A percentile compares a stretch with the other conserved stretches of the same genome.
phyloP scores from a whole-genome alignment of 2,113 vertebrate genomes.

The Ahaetulla prasina region DNA sequence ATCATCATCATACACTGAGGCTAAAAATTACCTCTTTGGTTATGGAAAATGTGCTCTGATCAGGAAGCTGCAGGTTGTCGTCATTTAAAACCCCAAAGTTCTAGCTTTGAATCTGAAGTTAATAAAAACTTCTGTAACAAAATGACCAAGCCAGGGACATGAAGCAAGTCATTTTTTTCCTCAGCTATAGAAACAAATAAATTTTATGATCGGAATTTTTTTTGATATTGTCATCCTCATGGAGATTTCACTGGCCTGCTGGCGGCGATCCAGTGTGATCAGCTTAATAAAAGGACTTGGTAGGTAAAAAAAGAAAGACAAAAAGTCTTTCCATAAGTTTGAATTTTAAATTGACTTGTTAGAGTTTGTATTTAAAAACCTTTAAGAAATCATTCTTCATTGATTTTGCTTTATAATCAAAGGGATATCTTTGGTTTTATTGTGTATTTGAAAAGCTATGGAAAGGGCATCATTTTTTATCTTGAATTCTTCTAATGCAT shows the following conservation, averaged over 20 bases:
- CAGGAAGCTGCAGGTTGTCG: constrained; percentile 65
- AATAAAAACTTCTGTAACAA: constrained; percentile 1
- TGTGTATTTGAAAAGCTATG: neutral
- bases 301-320: constrained; percentile 74
- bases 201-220: constrained; percentile 42
- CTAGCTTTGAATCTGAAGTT: constrained; percentile 39
- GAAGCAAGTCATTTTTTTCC: constrained; percentile 47
- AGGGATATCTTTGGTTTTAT: neutral
- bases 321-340: neutral
- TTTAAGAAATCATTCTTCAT: no score
- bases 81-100: constrained; percentile 47
- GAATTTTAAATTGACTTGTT: neutral
- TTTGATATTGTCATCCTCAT: constrained; percentile 69
- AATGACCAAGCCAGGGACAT: constrained; percentile 45
- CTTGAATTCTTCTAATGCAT: neutral
- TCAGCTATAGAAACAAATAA: constrained; percentile 55
- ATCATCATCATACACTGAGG: constrained; percentile 79
- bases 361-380: neutral
- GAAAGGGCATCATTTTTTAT: neutral
- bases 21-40: constrained; percentile 91
- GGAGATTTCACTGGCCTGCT: constrained; percentile 87
- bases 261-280: constrained; percentile 89
- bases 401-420: constrained; percentile 24
- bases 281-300: constrained; percentile 93
- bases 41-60: constrained; percentile 74